These are phyloP conservation scores for Spinus pinus DNA, from an alignment of 2,797 vertebrate genomes.

Conservation along the genomic window DNA sequence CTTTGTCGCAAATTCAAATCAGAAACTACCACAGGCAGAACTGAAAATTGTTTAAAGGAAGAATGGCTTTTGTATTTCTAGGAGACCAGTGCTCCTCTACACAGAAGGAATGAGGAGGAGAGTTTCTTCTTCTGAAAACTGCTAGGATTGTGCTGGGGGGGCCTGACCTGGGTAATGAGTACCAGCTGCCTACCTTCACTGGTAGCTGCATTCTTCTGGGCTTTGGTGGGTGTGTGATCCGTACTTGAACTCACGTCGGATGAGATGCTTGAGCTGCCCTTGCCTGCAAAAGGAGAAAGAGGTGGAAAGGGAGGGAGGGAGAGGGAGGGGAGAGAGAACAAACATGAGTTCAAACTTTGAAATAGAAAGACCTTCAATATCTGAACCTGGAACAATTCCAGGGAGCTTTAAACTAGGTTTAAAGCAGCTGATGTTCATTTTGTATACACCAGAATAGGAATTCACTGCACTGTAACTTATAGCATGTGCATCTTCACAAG, in stretches of 20 bases:
- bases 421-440: conserved; percentile 3
- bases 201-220: conserved; percentile 94
- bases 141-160: conserved; percentile 58
- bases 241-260: conserved; percentile 99
- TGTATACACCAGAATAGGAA: neutral
- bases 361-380: neutral
- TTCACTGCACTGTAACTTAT: neutral
- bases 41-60: neutral
- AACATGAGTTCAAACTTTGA: neutral
- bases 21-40: neutral
- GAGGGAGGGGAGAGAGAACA: neutral
- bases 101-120: neutral
- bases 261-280: conserved; percentile 99
- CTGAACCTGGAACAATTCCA: neutral
- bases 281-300: conserved; percentile 81
- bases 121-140: conserved; percentile 65
- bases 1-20: neutral
- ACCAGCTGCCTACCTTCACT: conserved; percentile 94
- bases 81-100: neutral
- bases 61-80: neutral
- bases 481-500: neutral
- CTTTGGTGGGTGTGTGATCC: conserved; percentile 95
- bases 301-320: neutral
- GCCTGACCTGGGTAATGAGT: conserved; percentile 75
- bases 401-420: neutral